A percentile compares a stretch with the other conserved stretches of the same genome.
Evolutionary conservation across 2,797 vertebrate genomes (phyloP).

Genomic region (Netta rufina): DNA sequence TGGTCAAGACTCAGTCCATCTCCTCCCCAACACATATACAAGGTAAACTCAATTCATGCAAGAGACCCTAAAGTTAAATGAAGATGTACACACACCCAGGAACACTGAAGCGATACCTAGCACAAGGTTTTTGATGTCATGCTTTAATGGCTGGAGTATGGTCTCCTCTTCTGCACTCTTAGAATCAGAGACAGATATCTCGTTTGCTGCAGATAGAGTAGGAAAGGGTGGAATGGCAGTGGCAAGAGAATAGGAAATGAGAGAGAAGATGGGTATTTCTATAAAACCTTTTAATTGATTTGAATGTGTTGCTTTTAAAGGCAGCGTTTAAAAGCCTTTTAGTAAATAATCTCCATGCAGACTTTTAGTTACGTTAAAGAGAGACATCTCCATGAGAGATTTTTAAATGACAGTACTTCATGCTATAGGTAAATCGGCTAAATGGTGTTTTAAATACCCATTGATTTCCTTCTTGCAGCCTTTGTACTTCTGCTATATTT

Average conservation of each 20-base stretch:
- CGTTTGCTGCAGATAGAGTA: background rate
- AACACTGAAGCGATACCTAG: background rate
- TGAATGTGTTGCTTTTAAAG: slow-evolving; percentile 51
- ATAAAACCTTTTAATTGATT: slow-evolving; percentile 54
- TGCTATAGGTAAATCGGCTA: slow-evolving; percentile 44
- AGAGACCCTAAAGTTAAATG: background rate
- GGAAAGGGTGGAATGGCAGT: background rate
- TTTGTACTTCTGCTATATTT: slow-evolving; percentile 10
- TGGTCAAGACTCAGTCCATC: background rate
- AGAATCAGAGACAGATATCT: background rate
- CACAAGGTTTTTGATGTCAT: background rate
- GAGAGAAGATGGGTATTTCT: slow-evolving; percentile 25
- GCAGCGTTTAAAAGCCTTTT: slow-evolving; percentile 44
- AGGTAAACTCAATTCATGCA: background rate
- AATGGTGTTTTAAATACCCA: slow-evolving; percentile 50
- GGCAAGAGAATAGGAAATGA: background rate
- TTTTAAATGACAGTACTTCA: slow-evolving; percentile 37
- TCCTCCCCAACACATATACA: background rate
- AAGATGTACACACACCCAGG: background rate
- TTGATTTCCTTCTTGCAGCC: slow-evolving; percentile 7
- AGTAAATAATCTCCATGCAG: slow-evolving; percentile 38
- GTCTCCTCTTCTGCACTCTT: background rate
- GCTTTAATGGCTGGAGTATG: background rate
- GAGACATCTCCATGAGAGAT: background rate
- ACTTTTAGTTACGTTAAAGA: background rate